A percentile compares a stretch with the other conserved stretches of the same genome.
These are phyloP conservation scores for Apogon talboti DNA, from an alignment of 2,797 vertebrate species.

Conservation along the genomic window DNA sequence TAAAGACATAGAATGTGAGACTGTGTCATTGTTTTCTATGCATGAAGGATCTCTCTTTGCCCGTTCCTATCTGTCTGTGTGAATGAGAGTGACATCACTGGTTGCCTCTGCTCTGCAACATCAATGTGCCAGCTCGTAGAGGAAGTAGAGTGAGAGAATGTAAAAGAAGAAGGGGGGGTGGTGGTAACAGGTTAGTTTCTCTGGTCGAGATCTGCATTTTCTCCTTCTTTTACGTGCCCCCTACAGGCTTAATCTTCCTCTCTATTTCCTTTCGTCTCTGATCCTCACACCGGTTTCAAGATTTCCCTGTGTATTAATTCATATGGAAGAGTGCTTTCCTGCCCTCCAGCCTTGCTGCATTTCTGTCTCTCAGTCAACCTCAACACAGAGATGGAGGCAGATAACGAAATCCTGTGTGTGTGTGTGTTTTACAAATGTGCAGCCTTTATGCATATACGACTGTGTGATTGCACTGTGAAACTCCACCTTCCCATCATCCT, in stretches of 20 bases:
- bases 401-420: conserved; percentile 34
- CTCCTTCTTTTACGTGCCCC: conserved; percentile 6
- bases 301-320: conserved; percentile 33
- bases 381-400: conserved; percentile 38
- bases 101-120: conserved; percentile 38
- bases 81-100: conserved; percentile 64
- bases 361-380: conserved; percentile 60
- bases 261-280: conserved; percentile 12
- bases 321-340: conserved; percentile 44
- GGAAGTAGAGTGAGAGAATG: conserved; percentile 32
- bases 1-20: conserved; percentile 35
- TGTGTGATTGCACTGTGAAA: not conserved
- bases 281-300: conserved; percentile 11
- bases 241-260: conserved; percentile 6
- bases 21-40: conserved; percentile 40
- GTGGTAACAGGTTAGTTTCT: conserved; percentile 15
- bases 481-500: conserved; percentile 60
- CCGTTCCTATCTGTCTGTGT: conserved; percentile 35
- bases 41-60: conserved; percentile 45
- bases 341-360: conserved; percentile 50
- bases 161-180: conserved; percentile 5
- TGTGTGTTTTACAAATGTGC: conserved; percentile 17
- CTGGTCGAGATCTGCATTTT: conserved; percentile 15
- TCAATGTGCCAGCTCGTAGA: conserved; percentile 40
- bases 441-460: not conserved